These are phyloP conservation scores for Cantharis flavilabris DNA, from an alignment of 2,888 invertebrate genomes.

Conservation along the genomic window DNA sequence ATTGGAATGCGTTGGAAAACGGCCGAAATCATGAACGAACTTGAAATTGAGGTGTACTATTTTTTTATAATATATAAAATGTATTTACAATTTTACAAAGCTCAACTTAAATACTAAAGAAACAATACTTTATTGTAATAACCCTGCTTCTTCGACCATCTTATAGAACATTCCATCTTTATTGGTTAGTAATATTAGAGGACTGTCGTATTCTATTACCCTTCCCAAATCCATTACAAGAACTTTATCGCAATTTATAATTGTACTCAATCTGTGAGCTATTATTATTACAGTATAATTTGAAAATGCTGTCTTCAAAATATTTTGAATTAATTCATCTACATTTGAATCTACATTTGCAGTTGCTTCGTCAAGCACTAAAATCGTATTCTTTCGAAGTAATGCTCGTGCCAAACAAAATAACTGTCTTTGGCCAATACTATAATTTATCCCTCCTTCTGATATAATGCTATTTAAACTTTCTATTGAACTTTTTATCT, in stretches of 20 bases:
- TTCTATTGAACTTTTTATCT: constrained; percentile 49
- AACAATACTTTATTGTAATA: constrained; percentile 43
- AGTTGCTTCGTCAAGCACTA: constrained; percentile 68
- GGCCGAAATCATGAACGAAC: too few species aligned
- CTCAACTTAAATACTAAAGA: too few species aligned
- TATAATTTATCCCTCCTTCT: constrained; percentile 61
- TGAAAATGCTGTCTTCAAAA: constrained; percentile 71
- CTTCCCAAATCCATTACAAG: constrained; percentile 79
- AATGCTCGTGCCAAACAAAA: constrained; percentile 70
- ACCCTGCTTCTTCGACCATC: constrained; percentile 75
- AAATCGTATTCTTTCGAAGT: constrained; percentile 50
- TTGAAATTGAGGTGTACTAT: too few species aligned
- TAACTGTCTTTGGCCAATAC: constrained; percentile 64
- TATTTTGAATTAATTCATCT: constrained; percentile 72
- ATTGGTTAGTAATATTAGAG: constrained; percentile 64
- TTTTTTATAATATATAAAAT: too few species aligned
- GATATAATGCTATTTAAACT: constrained; percentile 66
- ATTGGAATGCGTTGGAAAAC: too few species aligned
- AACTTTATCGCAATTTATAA: constrained; percentile 83
- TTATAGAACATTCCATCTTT: constrained; percentile 62
- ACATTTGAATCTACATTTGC: constrained; percentile 78
- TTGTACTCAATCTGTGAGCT: constrained; percentile 80
- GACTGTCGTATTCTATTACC: constrained; percentile 74
- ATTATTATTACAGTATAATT: constrained; percentile 81
- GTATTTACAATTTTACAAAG: too few species aligned